Conservation (phyloP, 2,888 invertebrate genomes). For the Orthosia cruda region DNA sequence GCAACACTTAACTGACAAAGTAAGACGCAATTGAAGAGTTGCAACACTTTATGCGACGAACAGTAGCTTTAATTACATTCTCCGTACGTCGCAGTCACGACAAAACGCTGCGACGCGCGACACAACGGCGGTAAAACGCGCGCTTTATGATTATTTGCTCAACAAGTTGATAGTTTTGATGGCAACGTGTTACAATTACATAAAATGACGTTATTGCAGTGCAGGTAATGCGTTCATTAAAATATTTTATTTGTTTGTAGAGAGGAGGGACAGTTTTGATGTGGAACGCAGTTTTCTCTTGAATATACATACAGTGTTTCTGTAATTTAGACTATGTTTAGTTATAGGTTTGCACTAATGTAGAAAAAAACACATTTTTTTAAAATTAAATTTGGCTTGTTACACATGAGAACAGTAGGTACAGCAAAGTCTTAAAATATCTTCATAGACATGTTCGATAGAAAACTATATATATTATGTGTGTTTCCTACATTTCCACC, state of each 20-base stretch:
- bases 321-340: no score
- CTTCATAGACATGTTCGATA: no score
- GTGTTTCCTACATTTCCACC: background rate
- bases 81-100: conserved; percentile 67
- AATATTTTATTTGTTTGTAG: conserved; percentile 37
- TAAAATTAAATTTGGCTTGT: no score
- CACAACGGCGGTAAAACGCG: conserved; percentile 62
- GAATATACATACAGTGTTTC: background rate
- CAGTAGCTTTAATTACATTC: conserved; percentile 70
- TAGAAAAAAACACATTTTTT: no score
- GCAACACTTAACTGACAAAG: conserved; percentile 77
- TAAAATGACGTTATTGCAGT: conserved; percentile 62
- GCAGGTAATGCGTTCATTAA: conserved; percentile 59
- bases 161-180: conserved; percentile 80
- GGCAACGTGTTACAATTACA: conserved; percentile 65
- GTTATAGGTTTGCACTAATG: no score
- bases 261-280: background rate
- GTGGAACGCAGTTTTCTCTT: background rate
- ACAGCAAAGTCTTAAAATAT: no score
- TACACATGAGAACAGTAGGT: no score
- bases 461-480: no score
- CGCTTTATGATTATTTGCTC: conserved; percentile 86
- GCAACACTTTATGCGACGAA: conserved; percentile 76
- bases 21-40: conserved; percentile 76
- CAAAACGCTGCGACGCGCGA: conserved; percentile 66